Evolutionary conservation across 64 coral and sea anemone genomes (phyloP).

Genomic region (Pocillopora verrucosa): DNA sequence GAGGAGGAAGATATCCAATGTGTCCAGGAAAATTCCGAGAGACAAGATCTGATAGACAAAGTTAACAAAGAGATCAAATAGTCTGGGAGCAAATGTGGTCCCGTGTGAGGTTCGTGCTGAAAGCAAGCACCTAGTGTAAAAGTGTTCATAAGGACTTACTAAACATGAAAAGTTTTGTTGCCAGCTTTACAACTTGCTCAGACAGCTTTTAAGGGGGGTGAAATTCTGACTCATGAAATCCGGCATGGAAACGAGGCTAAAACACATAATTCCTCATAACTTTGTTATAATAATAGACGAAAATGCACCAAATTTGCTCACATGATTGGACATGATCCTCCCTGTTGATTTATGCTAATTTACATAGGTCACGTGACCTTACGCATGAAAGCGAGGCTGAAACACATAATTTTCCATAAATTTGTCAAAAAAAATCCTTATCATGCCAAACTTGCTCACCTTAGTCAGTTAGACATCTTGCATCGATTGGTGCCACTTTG

Average conservation of each 20-base stretch:
- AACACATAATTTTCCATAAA: constrained; percentile 14
- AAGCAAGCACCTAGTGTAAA: constrained; percentile 70
- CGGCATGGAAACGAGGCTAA: no score
- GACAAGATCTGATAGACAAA: no score
- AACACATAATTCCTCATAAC: no score
- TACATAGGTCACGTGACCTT: constrained; percentile 57
- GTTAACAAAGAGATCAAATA: no score
- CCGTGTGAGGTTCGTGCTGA: constrained; percentile 73
- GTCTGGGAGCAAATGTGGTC: no score
- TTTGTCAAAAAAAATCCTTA: constrained; percentile 70
- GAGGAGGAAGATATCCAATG: no score
- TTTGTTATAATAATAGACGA: no score
- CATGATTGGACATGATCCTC: constrained; percentile 65
- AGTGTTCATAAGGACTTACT: constrained; percentile 66
- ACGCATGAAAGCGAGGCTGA: constrained; percentile 65
- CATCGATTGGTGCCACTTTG: constrained; percentile 62
- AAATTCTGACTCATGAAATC: no score
- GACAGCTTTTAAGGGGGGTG: constrained; percentile 54
- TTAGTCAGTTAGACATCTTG: constrained; percentile 63
- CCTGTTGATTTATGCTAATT: constrained; percentile 63
- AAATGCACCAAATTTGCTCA: constrained; percentile 68
- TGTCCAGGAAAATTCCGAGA: no score
- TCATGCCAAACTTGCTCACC: constrained; percentile 64
- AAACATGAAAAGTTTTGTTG: constrained; percentile 72
- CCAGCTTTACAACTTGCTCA: constrained; percentile 71